A percentile compares a stretch with the other conserved stretches of the same genome.
phyloP scores from a whole-genome alignment of 2,888 invertebrate species.

The Trissolcus brochymenae region DNA sequence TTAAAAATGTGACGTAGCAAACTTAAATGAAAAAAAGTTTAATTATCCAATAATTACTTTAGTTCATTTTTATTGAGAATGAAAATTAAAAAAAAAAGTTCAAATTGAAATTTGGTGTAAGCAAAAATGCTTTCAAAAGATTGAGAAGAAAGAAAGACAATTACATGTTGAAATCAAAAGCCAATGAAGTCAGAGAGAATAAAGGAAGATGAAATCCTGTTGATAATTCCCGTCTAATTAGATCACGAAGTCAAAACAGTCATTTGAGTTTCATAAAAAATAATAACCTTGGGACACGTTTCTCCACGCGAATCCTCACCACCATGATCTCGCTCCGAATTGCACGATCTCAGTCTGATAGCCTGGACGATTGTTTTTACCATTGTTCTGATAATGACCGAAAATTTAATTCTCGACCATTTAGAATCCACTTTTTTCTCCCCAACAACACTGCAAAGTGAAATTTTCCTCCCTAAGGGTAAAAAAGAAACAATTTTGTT shows the following conservation, averaged over 20 bases:
- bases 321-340: too few relatives aligned
- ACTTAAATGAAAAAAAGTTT: too few relatives aligned
- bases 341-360: too few relatives aligned
- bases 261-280: constrained; percentile 34
- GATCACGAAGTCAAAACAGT: constrained; percentile 19
- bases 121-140: background rate
- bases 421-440: constrained; percentile 7
- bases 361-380: too few relatives aligned
- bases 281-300: constrained; percentile 18
- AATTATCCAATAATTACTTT: too few relatives aligned
- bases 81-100: too few relatives aligned
- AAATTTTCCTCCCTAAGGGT: too few relatives aligned
- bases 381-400: constrained; percentile 3
- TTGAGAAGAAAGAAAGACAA: too few relatives aligned
- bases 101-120: background rate
- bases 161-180: background rate
- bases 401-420: background rate
- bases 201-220: too few relatives aligned
- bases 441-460: background rate
- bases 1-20: too few relatives aligned
- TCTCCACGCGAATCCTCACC: constrained; percentile 4
- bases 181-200: background rate
- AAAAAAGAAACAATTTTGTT: background rate
- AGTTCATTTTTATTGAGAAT: too few relatives aligned
- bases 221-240: constrained; percentile 16